A percentile compares a stretch with the other conserved stretches of the same genome.
phyloP scores from a whole-genome alignment of 1,140 invertebrate species.

The Pseudomyrmex cubaensis region DNA sequence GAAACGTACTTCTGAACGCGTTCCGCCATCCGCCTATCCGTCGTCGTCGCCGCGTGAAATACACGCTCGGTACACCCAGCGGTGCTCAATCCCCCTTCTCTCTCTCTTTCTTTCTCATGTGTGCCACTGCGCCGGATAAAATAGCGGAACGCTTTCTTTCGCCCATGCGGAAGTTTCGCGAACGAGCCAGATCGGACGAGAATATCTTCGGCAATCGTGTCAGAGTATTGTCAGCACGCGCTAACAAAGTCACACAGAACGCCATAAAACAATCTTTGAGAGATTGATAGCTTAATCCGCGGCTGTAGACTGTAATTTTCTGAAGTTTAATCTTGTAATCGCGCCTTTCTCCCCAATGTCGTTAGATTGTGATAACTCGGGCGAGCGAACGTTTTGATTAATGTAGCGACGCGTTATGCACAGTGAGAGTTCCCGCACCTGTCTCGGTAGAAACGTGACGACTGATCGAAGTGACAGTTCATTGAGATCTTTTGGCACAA shows the following conservation, averaged over 20 bases:
- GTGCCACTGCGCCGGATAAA: not conserved
- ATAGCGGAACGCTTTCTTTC: not conserved
- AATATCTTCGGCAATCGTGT: too few relatives aligned
- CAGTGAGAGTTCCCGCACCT: constrained; percentile 4
- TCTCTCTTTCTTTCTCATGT: not conserved
- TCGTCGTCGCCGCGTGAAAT: constrained; percentile 49
- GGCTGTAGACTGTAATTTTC: too few relatives aligned
- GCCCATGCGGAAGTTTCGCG: not conserved
- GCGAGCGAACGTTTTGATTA: constrained; percentile 9
- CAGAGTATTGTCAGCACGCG: too few relatives aligned
- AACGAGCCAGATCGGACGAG: too few relatives aligned
- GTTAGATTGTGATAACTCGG: too few relatives aligned
- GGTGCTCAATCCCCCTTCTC: constrained; percentile 49
- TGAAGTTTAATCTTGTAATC: too few relatives aligned
- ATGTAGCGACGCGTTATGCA: constrained; percentile 11
- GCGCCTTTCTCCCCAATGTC: too few relatives aligned
- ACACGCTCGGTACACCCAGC: constrained; percentile 25
- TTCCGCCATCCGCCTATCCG: constrained; percentile 43
- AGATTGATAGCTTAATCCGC: too few relatives aligned
- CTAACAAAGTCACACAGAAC: too few relatives aligned
- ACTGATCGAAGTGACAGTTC: constrained; percentile 18
- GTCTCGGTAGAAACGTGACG: constrained; percentile 7
- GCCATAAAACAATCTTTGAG: too few relatives aligned
- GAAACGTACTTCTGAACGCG: constrained; percentile 48
- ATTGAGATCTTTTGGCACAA: constrained; percentile 13